Base-by-base conservation (phyloP, 2,888 invertebrate species). In the Leptothorax acervorum region DNA sequence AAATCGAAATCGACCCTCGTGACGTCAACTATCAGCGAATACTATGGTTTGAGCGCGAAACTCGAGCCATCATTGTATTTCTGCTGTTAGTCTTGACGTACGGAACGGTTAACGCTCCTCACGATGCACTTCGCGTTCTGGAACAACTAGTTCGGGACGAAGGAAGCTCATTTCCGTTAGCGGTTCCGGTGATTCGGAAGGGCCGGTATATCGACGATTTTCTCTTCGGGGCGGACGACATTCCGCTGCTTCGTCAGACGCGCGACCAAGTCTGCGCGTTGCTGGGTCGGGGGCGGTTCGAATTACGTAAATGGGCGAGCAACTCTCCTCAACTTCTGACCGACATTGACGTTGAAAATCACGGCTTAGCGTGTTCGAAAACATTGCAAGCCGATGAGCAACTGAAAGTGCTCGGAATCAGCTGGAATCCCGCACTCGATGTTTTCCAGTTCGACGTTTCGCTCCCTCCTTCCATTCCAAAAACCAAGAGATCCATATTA, bases 131-230 rank as follows among this genome's bases (percentile, higher is more conserved):
- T 12, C 83, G 87, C 15, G 83, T 85, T 3, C 35, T 91, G 9
- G 82, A 87, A 5, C 86, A 90, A 65, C 71, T 90, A 1, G 88
- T 85, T 0, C 55, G 73, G 0, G 88, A 88, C 23, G 86, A 88
- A 3, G 86, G 81, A 35, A 0, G 0, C 5, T 5, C 23, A 15
- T 6, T 75, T 48, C 81, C 82, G 6, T 42, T 42, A 6, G 42
- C 42, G 42, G 42, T 42, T 42, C 5, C 35, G 35, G 35, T 35
- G 0, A 0, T 35, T 0, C 35, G 35, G 8, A 1, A 8, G 9
- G 6, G 42, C 42, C 42, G 9, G 8, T 42, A 42, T 9, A 9
- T 42, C 8, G 9, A 42, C 9, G 42, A 42, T 0, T 6, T 42
- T 6, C 9, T 42, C 0, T 42, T 42, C 42, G 42, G 42, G 8